Evolutionary conservation across 2,113 vertebrate genomes (phyloP).

Genomic region (Pelusios castaneus): DNA sequence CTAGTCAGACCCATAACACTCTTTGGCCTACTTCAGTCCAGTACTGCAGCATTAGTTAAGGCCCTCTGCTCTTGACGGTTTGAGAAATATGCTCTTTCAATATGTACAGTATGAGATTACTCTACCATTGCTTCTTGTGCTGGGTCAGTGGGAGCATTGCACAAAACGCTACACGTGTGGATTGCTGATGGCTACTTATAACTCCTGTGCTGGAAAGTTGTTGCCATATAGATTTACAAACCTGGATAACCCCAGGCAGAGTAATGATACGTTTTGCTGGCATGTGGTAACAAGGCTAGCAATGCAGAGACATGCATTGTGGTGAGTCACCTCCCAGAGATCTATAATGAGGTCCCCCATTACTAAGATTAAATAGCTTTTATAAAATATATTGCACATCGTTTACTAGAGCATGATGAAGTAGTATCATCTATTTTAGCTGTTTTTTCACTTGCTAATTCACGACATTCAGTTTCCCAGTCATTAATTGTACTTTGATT

Average conservation of each 20-base stretch:
- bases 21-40: not conserved
- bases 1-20: not conserved
- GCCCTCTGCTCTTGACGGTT: not conserved
- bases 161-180: not conserved
- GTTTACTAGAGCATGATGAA: not conserved
- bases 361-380: not conserved
- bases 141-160: not conserved
- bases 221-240: not conserved
- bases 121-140: not conserved
- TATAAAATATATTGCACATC: not conserved
- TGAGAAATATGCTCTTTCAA: not conserved
- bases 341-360: not conserved
- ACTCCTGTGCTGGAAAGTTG: conserved; percentile 4
- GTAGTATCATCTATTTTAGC: not conserved
- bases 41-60: not conserved
- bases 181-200: not conserved
- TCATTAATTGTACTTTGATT: not conserved
- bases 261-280: not conserved
- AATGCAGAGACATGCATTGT: not conserved
- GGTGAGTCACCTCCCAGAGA: not conserved
- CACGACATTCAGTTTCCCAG: not conserved
- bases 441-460: not conserved
- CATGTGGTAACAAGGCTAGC: not conserved
- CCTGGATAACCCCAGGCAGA: not conserved
- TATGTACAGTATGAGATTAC: too few species aligned